These are phyloP conservation scores for Cotesia chilonis DNA, from an alignment of 1,140 invertebrate genomes.

Conservation along the genomic window DNA sequence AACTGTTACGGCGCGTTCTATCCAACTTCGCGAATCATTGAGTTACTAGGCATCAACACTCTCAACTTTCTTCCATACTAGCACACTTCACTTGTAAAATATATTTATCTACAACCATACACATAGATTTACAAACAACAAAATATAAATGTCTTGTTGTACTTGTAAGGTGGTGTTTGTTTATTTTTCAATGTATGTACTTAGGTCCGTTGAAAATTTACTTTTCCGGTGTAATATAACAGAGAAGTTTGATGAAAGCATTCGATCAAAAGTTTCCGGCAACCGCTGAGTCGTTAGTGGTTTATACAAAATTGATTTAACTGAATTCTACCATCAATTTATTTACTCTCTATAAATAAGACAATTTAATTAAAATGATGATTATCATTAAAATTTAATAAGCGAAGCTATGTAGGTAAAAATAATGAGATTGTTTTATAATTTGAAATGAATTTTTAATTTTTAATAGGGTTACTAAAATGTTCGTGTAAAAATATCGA, in stretches of 20 bases:
- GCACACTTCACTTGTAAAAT: constrained; percentile 4
- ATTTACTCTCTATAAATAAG: too few species aligned
- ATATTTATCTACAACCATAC: neutral
- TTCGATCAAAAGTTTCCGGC: constrained; percentile 26
- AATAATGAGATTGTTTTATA: too few species aligned
- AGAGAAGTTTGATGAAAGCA: constrained; percentile 9
- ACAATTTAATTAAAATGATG: too few species aligned
- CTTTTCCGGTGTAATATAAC: neutral
- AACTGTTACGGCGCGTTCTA: constrained; percentile 15
- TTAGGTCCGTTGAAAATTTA: constrained; percentile 12
- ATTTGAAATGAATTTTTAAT: too few species aligned
- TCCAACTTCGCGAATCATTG: constrained; percentile 34
- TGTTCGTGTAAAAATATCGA: neutral
- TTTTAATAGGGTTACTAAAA: too few species aligned
- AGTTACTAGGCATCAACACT: constrained; percentile 13
- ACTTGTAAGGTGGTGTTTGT: neutral
- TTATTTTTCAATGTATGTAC: neutral
- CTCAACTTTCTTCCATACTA: constrained; percentile 2
- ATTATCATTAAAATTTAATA: too few species aligned
- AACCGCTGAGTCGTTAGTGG: constrained; percentile 7
- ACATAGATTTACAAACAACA: neutral
- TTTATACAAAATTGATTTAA: constrained; percentile 2
- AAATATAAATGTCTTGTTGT: constrained; percentile 7
- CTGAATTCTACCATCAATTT: neutral
- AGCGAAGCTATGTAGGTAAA: too few species aligned